Base-by-base conservation (phyloP, 1,140 invertebrate genomes). In the Atopsyche davidsoni region DNA sequence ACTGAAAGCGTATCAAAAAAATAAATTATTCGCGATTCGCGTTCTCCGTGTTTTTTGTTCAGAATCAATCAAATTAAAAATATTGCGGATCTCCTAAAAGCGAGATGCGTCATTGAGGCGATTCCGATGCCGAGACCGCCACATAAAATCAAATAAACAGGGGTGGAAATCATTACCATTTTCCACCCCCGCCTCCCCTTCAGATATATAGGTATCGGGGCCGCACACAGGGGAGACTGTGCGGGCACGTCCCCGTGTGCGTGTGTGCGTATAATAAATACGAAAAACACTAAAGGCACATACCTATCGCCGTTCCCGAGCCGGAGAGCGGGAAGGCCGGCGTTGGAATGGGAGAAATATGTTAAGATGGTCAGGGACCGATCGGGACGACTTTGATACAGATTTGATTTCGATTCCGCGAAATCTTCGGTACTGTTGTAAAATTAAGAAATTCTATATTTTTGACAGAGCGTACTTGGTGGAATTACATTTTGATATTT, bases 291-390 rank as follows among this genome's bases (percentile, higher is more conserved):
- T 40, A 42, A 25, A 38, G 35, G 38, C 38, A 53, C 51, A 53
- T 46, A 46, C 43, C 35, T 16, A 53, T 40, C 35, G 43, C 34
- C 25, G 28, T 53, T 46, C 41, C 46, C 46, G 16, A 41, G 38
- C 25, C 28, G 23, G 21, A 24, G 19, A 18, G 22, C 41, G 36
- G 36, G 42, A 43, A 48, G 18, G 47, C 7, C n/a, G 25, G 35
- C 45, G 21, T 47, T 21, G 46, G 42, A 55, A 55, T 55, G 52
- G 52, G 52, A 55, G 46, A 55, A 55, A 55, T 49, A 55, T 55
- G 52, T 49, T 36, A 54, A 54, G 52, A 48, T 49, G 45, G 21
- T 28, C 45, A 49, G 52, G 45, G 31, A 11, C 46, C 32, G 17
- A 54, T 31, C n/a, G 13, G 16, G 22, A 13, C 16, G 13, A 35